These are phyloP conservation scores for Elachura formosa DNA, from an alignment of 2,113 vertebrate genomes.

Conservation along the genomic window DNA sequence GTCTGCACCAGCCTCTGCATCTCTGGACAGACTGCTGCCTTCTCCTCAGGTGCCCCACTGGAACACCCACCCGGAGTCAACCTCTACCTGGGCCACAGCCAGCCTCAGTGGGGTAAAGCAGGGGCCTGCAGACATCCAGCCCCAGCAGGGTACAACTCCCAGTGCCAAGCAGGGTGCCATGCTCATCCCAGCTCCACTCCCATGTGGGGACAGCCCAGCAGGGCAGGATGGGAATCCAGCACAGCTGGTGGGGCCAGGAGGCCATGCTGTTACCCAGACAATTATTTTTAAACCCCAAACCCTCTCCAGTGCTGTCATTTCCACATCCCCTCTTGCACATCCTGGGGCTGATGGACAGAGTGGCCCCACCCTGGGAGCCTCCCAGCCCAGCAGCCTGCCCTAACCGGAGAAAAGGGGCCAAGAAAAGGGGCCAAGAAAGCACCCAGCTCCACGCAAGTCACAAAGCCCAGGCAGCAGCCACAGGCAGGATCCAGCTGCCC, in stretches of 20 bases:
- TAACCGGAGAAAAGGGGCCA: background rate
- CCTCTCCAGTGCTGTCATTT: background rate
- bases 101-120: background rate
- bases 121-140: accelerated
- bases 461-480: background rate
- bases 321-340: background rate
- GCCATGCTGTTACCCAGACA: accelerated
- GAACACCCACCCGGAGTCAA: background rate
- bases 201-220: background rate
- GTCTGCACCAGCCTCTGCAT: background rate
- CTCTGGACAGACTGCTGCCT: background rate
- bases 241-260: background rate
- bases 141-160: accelerated
- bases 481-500: background rate
- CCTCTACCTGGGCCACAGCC: background rate
- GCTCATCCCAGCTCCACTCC: background rate
- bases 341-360: background rate
- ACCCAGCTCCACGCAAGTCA: background rate
- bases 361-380: background rate
- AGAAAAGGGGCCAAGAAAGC: background rate
- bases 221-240: background rate
- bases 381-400: background rate
- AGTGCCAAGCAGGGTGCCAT: background rate
- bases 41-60: background rate
- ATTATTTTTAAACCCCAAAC: conserved; percentile 27